Base-by-base conservation (phyloP, 2,113 vertebrate genomes). In the Clupea harengus region DNA sequence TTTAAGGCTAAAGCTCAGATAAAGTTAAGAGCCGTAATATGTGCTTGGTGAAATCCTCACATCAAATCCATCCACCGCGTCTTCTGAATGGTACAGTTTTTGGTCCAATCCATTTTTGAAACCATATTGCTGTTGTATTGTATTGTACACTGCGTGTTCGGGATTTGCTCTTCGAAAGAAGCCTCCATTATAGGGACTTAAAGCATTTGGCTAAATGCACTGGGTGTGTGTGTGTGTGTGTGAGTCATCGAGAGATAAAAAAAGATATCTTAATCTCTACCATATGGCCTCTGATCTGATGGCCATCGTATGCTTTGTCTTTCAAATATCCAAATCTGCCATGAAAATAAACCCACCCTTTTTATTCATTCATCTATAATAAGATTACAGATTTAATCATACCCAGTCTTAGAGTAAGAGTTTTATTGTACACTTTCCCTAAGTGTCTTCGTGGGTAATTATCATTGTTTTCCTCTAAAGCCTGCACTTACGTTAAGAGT, bases 231-330 rank as follows among this genome's bases (percentile, higher is more conserved):
- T 87, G 81, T 81, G 84, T 78, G 84, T 91, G 88, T 86, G 88
- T 92, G 92, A 90, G 88, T 89, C 88, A 88, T 83, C 80, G 81
- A 87, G 84, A 90, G 90, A 91, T 85, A 81, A 81, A 88, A 88
- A 85, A 85, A 82, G 84, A 86, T 89, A 90, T 91, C 89, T 88
- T 93, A 94, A 94, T 94, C 93, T 93, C 90, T 90, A 90, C 88
- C 94, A 94, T 95, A 94, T 94, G 94, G 92, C 91, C 93, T 93
- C 89, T 89, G 91, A 93, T 93, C 89, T 89, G 91, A 93, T 93
- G 91, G 93, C 91, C 92, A 90, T 92, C 89, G 93, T 93, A 93
- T 90, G 91, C 90, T 90, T 93, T 89, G 89, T 92, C 92, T 91
- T 91, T 91, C 90, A 92, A 91, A 93, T 89, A 93, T 95, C 91